Conservation (phyloP, 37 sponge, comb jelly and placozoan species). For the Theonella swinhoei region DNA sequence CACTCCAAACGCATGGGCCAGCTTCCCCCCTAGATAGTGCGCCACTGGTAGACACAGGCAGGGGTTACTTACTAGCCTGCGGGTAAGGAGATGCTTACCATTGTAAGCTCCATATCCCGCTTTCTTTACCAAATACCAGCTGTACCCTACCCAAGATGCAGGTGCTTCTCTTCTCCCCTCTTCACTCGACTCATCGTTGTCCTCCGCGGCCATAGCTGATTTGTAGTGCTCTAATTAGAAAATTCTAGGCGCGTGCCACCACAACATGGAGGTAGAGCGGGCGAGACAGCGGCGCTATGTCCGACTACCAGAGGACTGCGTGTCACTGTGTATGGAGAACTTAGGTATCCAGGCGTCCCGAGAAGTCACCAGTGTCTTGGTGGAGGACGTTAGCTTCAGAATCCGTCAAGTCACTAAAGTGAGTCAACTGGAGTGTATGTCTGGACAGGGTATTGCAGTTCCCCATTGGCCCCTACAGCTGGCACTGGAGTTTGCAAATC, state of each 20-base stretch:
- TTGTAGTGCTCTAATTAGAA: slow-evolving; percentile 8
- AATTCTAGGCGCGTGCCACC: not conserved
- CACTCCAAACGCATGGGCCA: slow-evolving; percentile 56
- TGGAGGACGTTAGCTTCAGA: slow-evolving; percentile 75
- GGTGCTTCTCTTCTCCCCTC: not conserved
- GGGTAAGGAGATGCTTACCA: not conserved
- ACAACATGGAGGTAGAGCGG: not conserved
- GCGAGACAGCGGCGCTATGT: slow-evolving; percentile 8
- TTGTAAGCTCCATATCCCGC: slow-evolving; percentile 1
- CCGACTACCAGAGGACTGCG: slow-evolving; percentile 44
- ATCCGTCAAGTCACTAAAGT: slow-evolving; percentile 63
- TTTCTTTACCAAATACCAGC: slow-evolving; percentile 22
- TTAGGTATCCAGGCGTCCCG: slow-evolving; percentile 34
- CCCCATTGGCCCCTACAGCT: slow-evolving; percentile 14
- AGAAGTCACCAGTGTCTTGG: slow-evolving; percentile 50
- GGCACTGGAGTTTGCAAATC: slow-evolving; percentile 72
- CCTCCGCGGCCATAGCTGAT: not conserved
- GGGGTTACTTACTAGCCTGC: not conserved
- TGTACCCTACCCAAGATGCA: slow-evolving; percentile 28
- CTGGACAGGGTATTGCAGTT: not conserved
- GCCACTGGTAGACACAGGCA: slow-evolving; percentile 1
- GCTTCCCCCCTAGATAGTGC: slow-evolving; percentile 54
- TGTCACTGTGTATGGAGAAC: slow-evolving; percentile 47
- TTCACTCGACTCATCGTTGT: not conserved
- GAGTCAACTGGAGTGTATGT: not conserved